Conservation (phyloP, 1,140 invertebrate genomes). For the Megathymus violae region DNA sequence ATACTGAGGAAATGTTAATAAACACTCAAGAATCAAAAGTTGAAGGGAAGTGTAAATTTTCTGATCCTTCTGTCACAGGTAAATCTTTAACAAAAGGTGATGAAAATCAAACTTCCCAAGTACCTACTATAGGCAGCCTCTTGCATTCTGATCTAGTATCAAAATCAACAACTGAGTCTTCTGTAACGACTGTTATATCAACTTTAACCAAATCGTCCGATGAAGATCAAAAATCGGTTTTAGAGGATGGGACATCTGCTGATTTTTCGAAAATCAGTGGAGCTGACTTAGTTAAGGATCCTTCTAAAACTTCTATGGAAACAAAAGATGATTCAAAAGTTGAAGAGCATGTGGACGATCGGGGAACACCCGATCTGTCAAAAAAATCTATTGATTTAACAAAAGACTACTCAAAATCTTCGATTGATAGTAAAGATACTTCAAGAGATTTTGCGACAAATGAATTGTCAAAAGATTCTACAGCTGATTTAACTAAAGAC, state of each 20-base stretch:
- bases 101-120: conserved; percentile 49
- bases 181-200: conserved; percentile 74
- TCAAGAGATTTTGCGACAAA: conserved; percentile 80
- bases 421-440: conserved; percentile 79
- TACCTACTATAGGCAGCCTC: conserved; percentile 62
- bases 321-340: conserved; percentile 69
- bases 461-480: conserved; percentile 78
- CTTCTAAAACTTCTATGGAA: conserved; percentile 74
- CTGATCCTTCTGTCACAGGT: conserved; percentile 41
- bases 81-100: conserved; percentile 40
- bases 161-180: conserved; percentile 78
- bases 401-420: conserved; percentile 80
- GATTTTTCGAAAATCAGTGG: conserved; percentile 78
- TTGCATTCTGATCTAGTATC: conserved; percentile 69
- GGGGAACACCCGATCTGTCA: conserved; percentile 73
- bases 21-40: conserved; percentile 34
- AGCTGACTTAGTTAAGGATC: conserved; percentile 73
- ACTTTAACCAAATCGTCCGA: conserved; percentile 78
- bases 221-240: conserved; percentile 73
- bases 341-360: conserved; percentile 69
- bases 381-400: conserved; percentile 77
- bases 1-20: conserved; percentile 42
- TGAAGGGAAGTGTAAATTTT: conserved; percentile 24
- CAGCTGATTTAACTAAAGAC: conserved; percentile 75
- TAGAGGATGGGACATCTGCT: conserved; percentile 75